These are phyloP conservation scores for Drosophila tropicalis DNA, from an alignment of 1,140 invertebrate genomes.

Conservation along the genomic window DNA sequence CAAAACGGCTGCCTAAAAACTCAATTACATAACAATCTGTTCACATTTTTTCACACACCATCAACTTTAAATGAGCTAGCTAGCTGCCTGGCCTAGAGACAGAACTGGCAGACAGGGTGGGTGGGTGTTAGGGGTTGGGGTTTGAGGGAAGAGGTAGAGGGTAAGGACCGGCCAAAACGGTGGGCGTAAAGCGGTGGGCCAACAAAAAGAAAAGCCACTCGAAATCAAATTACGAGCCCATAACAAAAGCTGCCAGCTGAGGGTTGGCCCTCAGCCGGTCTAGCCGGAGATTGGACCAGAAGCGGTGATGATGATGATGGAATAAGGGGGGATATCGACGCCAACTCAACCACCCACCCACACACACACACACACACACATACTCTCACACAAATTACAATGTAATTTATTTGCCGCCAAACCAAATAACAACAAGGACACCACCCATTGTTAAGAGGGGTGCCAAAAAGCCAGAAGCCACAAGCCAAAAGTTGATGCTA, in stretches of 20 bases:
- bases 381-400: constrained; percentile 75
- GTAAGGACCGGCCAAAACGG: constrained; percentile 64
- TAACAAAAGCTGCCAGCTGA: constrained; percentile 46
- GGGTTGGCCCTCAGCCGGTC: constrained; percentile 55
- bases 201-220: constrained; percentile 60
- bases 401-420: constrained; percentile 81
- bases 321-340: constrained; percentile 31
- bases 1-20: constrained; percentile 82
- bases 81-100: constrained; percentile 3
- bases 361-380: constrained; percentile 53
- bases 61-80: constrained; percentile 82
- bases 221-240: constrained; percentile 74
- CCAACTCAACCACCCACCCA: background rate
- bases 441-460: constrained; percentile 6
- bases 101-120: background rate
- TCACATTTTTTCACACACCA: constrained; percentile 83
- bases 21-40: constrained; percentile 83
- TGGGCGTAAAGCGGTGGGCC: constrained; percentile 52
- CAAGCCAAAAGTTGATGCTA: constrained; percentile 39
- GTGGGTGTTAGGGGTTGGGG: constrained; percentile 30
- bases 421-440: background rate
- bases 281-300: constrained; percentile 44
- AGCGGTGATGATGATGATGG: constrained; percentile 30
- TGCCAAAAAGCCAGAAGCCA: constrained; percentile 16
- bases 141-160: constrained; percentile 18